Evolutionary conservation across 1,140 invertebrate genomes (phyloP).

Genomic region (Nylanderia fulva): DNA sequence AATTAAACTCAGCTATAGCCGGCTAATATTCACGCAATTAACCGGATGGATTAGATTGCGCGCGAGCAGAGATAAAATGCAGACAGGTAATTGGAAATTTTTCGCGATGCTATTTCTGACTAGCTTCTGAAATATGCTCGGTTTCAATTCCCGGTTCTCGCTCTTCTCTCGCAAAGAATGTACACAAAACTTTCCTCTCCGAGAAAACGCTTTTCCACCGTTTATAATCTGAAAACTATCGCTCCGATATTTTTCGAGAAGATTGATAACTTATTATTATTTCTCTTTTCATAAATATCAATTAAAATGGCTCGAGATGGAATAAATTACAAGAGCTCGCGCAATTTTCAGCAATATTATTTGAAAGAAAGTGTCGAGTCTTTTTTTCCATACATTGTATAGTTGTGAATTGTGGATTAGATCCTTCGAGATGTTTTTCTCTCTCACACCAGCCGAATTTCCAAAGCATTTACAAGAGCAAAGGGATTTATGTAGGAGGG

Average conservation of each 20-base stretch:
- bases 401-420: not conserved
- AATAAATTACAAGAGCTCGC: not conserved
- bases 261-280: too few species aligned
- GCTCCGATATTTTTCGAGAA: not conserved
- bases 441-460: too few species aligned
- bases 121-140: not conserved
- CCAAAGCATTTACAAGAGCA: not conserved
- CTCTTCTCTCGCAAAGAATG: not conserved
- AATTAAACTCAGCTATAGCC: conserved; percentile 48
- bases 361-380: not conserved
- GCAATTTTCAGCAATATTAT: not conserved
- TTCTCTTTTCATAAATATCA: too few species aligned
- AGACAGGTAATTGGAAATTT: conserved; percentile 31
- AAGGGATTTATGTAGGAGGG: not conserved
- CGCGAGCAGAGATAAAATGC: conserved; percentile 38
- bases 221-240: not conserved
- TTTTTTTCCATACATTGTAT: not conserved
- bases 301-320: not conserved
- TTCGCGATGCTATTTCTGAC: conserved; percentile 11
- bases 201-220: not conserved
- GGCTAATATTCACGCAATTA: conserved; percentile 57
- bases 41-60: conserved; percentile 46
- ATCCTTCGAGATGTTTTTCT: not conserved
- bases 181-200: not conserved
- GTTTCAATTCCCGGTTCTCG: not conserved